These are phyloP conservation scores for Oreortyx pictus DNA, from an alignment of 2,797 vertebrate genomes.

Conservation along the genomic window DNA sequence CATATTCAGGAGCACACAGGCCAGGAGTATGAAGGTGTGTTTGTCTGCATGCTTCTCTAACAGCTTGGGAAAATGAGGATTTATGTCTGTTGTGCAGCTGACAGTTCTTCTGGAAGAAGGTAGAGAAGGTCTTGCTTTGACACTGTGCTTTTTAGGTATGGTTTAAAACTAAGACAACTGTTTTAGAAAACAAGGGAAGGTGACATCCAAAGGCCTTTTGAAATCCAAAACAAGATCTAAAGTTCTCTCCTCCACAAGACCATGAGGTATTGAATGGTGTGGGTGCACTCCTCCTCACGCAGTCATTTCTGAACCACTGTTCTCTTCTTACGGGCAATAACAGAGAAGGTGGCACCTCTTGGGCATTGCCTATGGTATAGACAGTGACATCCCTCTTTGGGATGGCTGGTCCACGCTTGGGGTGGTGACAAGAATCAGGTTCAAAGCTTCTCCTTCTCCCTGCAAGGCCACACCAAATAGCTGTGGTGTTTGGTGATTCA, in stretches of 20 bases:
- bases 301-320: slow-evolving; percentile 32
- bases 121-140: background rate
- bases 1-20: background rate
- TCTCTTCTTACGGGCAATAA: slow-evolving; percentile 30
- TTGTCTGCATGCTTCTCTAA: background rate
- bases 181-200: background rate
- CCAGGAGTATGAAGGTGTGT: background rate
- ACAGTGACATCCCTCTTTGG: slow-evolving; percentile 49
- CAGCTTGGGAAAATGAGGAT: background rate
- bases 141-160: background rate
- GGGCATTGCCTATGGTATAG: background rate
- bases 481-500: slow-evolving; percentile 49
- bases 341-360: slow-evolving; percentile 8
- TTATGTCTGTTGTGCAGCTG: background rate
- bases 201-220: background rate
- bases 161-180: background rate
- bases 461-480: slow-evolving; percentile 57
- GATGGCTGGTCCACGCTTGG: slow-evolving; percentile 41
- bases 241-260: background rate
- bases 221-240: background rate
- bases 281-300: background rate
- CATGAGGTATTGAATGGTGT: background rate
- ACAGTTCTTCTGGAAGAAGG: background rate
- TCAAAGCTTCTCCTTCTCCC: slow-evolving; percentile 62
- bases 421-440: background rate